Conservation (phyloP, 2,797 vertebrate genomes). For the Hozukius guyotensis region DNA sequence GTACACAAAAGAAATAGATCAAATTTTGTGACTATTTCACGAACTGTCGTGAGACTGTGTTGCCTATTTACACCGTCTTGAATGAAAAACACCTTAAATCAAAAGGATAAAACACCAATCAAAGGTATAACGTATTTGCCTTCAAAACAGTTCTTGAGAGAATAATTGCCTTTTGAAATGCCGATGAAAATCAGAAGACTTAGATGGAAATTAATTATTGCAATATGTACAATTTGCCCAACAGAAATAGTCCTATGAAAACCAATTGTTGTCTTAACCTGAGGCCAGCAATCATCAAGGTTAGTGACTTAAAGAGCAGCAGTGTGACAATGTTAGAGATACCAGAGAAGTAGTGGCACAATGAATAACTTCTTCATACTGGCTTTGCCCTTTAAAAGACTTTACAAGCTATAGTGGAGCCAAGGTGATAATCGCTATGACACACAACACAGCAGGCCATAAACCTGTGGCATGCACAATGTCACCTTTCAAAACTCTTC, state of each 20-base stretch:
- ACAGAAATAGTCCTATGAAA: background rate
- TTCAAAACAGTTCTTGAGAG: background rate
- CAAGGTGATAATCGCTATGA: background rate
- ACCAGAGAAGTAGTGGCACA: background rate
- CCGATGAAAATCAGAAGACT: background rate
- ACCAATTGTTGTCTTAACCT: background rate
- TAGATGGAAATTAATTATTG: background rate
- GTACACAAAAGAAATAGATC: too few species aligned
- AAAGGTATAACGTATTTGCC: background rate
- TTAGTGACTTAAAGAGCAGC: background rate
- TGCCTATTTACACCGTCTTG: background rate
- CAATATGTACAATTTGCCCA: background rate
- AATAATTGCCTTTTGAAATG: background rate
- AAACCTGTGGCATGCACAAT: background rate
- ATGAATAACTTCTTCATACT: background rate
- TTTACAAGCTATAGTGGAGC: background rate
- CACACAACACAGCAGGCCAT: background rate
- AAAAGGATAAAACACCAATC: background rate
- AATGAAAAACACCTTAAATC: background rate
- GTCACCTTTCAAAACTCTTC: background rate
- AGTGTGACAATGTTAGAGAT: background rate
- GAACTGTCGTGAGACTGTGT: too few species aligned
- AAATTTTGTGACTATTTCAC: too few species aligned
- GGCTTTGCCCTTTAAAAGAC: background rate
- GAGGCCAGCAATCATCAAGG: background rate